Base-by-base conservation (phyloP, 2,888 invertebrate species). In the Drosophila maculinotata region DNA sequence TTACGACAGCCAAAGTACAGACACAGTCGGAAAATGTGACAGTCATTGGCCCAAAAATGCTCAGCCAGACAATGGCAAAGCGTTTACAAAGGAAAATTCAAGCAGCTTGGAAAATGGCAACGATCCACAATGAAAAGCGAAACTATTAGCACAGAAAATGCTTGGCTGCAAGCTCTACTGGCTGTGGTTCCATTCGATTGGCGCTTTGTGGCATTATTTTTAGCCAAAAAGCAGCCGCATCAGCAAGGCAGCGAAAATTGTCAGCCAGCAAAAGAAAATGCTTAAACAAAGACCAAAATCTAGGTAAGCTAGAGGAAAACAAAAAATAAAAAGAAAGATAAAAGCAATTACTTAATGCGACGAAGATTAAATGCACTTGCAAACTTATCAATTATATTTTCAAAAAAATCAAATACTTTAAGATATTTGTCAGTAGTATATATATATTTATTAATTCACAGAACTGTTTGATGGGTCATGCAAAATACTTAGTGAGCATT, bases 91-190 rank as follows among this genome's bases (percentile, higher is more conserved):
- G 49, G 26, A 49, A 44, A 51, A n/a, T 14, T 20, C 31, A 38
- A 41, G 14, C 12, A 47, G 23, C 31, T 48, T 26, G 15, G 26
- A 31, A 51, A 62, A 58, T 51, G 57, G 57, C 52, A 60, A 39
- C 33, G 49, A 28, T 58, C 36, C 33, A 65, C 76, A 63, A 77
- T 69, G 69, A 87, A 81, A 81, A 81, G 81, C 84, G 87, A 81
- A 75, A 81, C 66, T 71, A 70, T 76, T 72, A 68, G 64, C 73
- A 73, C 63, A 54, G 45, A 52, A 83, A 69, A 57, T 62, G 28
- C 47, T 42, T 58, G 71, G 49, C 5, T 14, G 28, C 30, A 17
- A 28, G 39, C 15, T 42, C 15, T 42, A 17, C 17, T 28, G 26
- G 4, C 8, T 28, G 8, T 4, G 28, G 31, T 39, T 51, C 28